Evolutionary conservation across 2,888 invertebrate genomes (phyloP).

Genomic region (Petrolisthes cinctipes): DNA sequence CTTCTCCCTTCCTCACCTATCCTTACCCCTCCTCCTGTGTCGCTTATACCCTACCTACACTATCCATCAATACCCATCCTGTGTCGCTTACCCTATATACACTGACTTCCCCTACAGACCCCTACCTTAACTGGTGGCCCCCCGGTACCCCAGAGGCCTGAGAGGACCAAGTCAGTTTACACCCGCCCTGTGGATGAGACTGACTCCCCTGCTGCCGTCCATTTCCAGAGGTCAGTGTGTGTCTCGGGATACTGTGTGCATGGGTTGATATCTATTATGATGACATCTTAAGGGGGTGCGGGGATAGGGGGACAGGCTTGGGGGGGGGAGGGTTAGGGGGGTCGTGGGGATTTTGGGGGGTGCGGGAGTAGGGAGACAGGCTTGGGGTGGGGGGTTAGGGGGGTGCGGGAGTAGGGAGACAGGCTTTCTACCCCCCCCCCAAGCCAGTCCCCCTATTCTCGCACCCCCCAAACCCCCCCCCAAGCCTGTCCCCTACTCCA

Average conservation of each 20-base stretch:
- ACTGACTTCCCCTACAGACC: neutral
- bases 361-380: too few relatives aligned
- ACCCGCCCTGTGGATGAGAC: constrained; percentile 90
- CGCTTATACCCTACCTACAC: neutral
- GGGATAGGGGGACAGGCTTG: too few relatives aligned
- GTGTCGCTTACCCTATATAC: neutral
- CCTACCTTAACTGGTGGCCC: constrained; percentile 73
- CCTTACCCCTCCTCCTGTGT: neutral
- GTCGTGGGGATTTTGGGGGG: too few relatives aligned
- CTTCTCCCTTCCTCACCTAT: neutral
- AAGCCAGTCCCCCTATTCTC: too few relatives aligned
- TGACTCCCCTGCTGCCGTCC: constrained; percentile 64
- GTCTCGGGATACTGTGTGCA: neutral
- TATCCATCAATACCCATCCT: neutral
- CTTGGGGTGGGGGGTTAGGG: too few relatives aligned
- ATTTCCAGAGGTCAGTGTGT: neutral
- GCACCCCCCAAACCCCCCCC: too few relatives aligned
- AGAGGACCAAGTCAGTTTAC: constrained; percentile 98
- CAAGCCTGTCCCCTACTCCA: too few relatives aligned
- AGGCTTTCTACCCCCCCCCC: too few relatives aligned
- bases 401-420: too few relatives aligned
- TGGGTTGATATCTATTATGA: neutral
- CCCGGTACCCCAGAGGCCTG: constrained; percentile 94
- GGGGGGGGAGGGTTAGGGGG: too few relatives aligned
- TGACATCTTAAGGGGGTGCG: too few relatives aligned